A percentile compares a stretch with the other conserved stretches of the same genome.
Evolutionary conservation across 2,113 vertebrate genomes (phyloP).

Genomic region (Neogobius melanostomus): DNA sequence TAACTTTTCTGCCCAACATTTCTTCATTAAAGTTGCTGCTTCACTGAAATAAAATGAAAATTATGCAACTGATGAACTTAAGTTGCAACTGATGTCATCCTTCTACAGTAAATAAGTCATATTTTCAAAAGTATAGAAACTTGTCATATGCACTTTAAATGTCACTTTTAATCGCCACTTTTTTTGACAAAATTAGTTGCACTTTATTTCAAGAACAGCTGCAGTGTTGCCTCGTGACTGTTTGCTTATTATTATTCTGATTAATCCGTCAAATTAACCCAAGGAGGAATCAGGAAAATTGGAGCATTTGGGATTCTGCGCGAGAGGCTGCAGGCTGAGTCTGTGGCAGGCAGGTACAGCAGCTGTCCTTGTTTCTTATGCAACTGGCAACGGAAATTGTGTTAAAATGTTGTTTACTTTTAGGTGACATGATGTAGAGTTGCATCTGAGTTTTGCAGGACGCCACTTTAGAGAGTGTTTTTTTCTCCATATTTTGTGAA

Average conservation of each 20-base stretch:
- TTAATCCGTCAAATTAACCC: constrained; percentile 38
- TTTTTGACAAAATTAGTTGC: no score
- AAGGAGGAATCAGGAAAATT: constrained; percentile 4
- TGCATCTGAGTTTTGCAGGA: not conserved
- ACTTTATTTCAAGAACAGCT: constrained; percentile 30
- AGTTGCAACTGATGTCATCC: no score
- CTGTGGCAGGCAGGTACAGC: not conserved
- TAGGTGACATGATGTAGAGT: not conserved
- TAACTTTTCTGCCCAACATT: no score
- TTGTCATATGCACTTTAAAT: no score
- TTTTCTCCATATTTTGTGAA: not conserved
- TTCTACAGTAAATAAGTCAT: no score
- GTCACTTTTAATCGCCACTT: no score
- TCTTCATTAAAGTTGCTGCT: no score
- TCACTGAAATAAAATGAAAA: no score
- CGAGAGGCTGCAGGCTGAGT: not conserved
- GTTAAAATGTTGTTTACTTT: not conserved
- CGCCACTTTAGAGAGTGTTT: not conserved
- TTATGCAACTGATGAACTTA: no score
- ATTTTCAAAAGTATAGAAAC: no score
- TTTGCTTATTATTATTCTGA: constrained; percentile 31
- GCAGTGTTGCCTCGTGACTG: constrained; percentile 29
- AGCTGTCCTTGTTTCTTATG: not conserved
- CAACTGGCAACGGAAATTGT: not conserved
- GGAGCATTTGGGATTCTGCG: not conserved